Percentiles rank a stretch among this genome's conserved stretches.
Conservation (phyloP, 2,797 vertebrate genomes). For the Coregonus sp. region DNA sequence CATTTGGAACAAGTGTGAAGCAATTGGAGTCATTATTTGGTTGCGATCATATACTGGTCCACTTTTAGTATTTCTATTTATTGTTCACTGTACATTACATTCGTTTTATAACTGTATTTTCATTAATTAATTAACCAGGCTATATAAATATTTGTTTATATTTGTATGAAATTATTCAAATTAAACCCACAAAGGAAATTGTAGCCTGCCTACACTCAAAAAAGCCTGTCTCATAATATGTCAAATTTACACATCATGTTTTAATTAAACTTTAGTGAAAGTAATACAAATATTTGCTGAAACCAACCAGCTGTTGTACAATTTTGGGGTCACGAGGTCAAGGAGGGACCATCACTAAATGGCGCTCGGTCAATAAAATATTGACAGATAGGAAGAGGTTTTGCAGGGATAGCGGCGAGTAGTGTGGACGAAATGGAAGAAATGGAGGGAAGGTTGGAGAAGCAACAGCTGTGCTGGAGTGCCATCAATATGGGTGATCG, state of each 20-base stretch:
- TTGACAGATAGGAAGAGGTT: not conserved
- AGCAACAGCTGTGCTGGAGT: too few relatives aligned
- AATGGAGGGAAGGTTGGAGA: too few relatives aligned
- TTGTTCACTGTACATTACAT: not conserved
- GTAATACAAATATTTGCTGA: not conserved
- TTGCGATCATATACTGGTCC: not conserved
- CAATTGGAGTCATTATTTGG: not conserved
- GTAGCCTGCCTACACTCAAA: not conserved
- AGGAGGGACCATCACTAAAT: not conserved
- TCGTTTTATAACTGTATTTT: not conserved
- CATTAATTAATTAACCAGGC: not conserved
- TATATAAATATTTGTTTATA: not conserved
- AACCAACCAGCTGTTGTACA: conserved; percentile 2
- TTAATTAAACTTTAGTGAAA: not conserved
- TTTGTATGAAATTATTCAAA: not conserved
- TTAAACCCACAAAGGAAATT: not conserved
- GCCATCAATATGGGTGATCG: not conserved
- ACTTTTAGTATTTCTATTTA: not conserved
- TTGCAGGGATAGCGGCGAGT: too few relatives aligned
- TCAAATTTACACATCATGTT: not conserved
- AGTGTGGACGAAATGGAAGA: too few relatives aligned
- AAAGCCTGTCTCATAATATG: not conserved
- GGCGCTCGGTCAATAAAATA: not conserved
- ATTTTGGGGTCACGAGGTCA: not conserved
- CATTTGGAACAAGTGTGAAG: not conserved